Base-by-base conservation (phyloP, 2,113 vertebrate species). In the Cygnus buccinator region DNA sequence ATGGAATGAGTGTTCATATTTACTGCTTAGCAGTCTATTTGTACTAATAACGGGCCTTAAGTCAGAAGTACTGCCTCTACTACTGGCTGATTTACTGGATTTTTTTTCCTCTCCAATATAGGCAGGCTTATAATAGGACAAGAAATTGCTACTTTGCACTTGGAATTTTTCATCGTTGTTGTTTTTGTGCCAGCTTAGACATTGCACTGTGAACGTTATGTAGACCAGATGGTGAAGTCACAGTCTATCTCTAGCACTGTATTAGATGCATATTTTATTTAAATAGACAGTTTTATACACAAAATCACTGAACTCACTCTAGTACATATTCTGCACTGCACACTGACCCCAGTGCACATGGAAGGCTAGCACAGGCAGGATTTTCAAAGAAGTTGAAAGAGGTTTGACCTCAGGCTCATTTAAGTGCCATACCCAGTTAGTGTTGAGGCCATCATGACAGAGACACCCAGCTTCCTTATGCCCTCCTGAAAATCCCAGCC, bases 281-380 rank as follows among this genome's bases (percentile, higher is more conserved):
- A 15, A 63, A 50, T 1, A 31, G 25, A 28, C 9, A 17, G 18
- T 43, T 58, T 39, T 21, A 31, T 4, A 46, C 28, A n/a, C n/a
- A 29, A 37, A 57, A 3, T 5, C 22, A 2, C 9, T 3, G 22
- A 31, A 41, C 15, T 39, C 19, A 1, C 37, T 25, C 26, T 5
- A 41, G 72, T 8, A 10, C 25, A 1, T 1, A 0, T 4, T 16
- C 55, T 6, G 20, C 48, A 5, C 19, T 4, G 31, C 54, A 9
- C 7, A 1, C 11, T 55, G 50, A 19, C 20, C 52, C 37, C 58
- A 4, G 1, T 1, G 55, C 66, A 44, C 11, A 3, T 0, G 23
- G 37, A 21, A 31, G 55, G 41, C 48, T 4, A 19, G 37, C 33
- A 6, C 10, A 20, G 43, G 52, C 50, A 54, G 63, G 44, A 29